These are phyloP conservation scores for Ibidorhyncha struthersii DNA, from an alignment of 2,113 vertebrate species.

Conservation along the genomic window DNA sequence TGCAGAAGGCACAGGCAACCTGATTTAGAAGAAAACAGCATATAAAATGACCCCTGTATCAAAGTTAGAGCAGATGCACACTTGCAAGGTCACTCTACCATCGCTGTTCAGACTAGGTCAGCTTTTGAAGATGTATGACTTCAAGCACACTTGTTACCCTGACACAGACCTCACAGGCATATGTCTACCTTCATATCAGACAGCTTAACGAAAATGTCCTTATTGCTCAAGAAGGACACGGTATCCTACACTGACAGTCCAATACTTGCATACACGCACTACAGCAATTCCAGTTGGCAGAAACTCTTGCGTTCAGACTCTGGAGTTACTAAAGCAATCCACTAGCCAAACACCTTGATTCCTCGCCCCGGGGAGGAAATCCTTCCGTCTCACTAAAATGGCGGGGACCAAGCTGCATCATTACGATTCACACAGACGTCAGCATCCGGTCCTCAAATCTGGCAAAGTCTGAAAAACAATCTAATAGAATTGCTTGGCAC, in stretches of 20 bases:
- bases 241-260: not conserved
- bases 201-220: not conserved
- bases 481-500: not conserved
- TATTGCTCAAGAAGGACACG: not conserved
- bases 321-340: not conserved
- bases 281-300: not conserved
- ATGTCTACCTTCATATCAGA: not conserved
- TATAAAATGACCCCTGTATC: slow-evolving; percentile 16
- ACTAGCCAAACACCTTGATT: not conserved
- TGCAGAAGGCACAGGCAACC: slow-evolving; percentile 23
- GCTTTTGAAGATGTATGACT: slow-evolving; percentile 50
- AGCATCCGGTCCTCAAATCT: not conserved
- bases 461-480: not conserved
- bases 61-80: slow-evolving; percentile 37
- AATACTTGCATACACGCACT: not conserved
- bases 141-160: not conserved
- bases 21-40: slow-evolving; percentile 48
- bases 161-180: slow-evolving; percentile 20
- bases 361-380: not conserved
- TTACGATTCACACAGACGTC: not conserved
- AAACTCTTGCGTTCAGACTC: not conserved
- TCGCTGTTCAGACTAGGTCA: slow-evolving; percentile 7
- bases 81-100: slow-evolving; percentile 41
- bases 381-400: not conserved
- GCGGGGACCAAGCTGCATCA: not conserved